Percentiles rank a stretch among this genome's conserved stretches.
Conservation (phyloP, 1,140 invertebrate genomes). For the Dendroctonus ponderosae region DNA sequence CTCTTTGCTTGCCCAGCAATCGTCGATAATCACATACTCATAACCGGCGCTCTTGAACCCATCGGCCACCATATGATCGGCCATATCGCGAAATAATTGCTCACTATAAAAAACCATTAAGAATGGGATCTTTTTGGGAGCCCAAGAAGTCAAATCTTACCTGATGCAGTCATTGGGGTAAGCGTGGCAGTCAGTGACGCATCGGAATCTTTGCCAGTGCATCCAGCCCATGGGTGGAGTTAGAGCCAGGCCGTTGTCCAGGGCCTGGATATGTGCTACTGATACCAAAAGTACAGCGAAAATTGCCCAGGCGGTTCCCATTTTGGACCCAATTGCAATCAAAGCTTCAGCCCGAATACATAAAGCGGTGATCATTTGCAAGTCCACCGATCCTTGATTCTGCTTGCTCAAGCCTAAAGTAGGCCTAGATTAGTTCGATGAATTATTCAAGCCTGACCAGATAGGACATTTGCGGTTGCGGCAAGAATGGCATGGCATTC, state of each 20-base stretch:
- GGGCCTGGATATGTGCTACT: constrained; percentile 14
- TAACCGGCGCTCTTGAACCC: constrained; percentile 81
- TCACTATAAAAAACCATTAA: constrained; percentile 63
- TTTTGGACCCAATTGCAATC: no score
- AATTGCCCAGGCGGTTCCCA: no score
- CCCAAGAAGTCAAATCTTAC: constrained; percentile 25
- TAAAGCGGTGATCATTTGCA: no score
- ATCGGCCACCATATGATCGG: constrained; percentile 72
- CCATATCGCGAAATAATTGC: constrained; percentile 73
- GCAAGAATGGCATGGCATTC: no score
- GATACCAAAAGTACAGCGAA: no score
- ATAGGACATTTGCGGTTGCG: no score
- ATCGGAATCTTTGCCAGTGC: constrained; percentile 72
- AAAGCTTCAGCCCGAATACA: no score
- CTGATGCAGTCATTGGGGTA: constrained; percentile 70
- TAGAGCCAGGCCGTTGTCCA: constrained; percentile 61
- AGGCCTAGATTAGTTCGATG: no score
- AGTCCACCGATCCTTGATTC: no score
- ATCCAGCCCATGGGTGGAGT: constrained; percentile 80
- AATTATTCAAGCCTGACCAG: no score
- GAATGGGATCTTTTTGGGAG: neutral
- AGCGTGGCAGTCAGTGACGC: constrained; percentile 65
- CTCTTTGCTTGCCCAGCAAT: constrained; percentile 79
- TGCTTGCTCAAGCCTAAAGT: no score
- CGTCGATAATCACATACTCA: constrained; percentile 84